A percentile compares a stretch with the other conserved stretches of the same genome.
These are phyloP conservation scores for Capitella teleta DNA, from an alignment of 1,140 invertebrate species.

Conservation along the genomic window DNA sequence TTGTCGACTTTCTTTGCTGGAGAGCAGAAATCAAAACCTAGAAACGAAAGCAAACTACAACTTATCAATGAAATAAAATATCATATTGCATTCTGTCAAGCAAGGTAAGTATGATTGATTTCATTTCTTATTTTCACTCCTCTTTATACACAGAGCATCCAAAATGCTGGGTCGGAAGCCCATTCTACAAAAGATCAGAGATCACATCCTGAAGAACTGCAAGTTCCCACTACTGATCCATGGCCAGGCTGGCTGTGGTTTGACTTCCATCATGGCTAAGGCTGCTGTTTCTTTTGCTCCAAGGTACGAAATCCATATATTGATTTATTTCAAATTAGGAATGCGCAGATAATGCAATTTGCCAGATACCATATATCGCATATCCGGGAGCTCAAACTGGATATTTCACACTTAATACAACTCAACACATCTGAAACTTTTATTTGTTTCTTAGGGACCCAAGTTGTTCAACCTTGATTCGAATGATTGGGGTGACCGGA, in stretches of 20 bases:
- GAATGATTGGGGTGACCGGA: conserved; percentile 52
- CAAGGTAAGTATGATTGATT: conserved; percentile 19
- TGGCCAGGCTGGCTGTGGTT: conserved; percentile 66
- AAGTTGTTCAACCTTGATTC: conserved; percentile 38
- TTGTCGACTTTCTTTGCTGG: conserved; percentile 48
- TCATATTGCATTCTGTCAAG: conserved; percentile 32
- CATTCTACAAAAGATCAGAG: conserved; percentile 30
- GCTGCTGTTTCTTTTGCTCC: conserved; percentile 46
- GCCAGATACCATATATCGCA: not conserved
- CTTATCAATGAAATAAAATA: conserved; percentile 53
- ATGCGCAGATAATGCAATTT: not conserved
- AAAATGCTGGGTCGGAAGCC: conserved; percentile 35
- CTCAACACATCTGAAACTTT: not conserved
- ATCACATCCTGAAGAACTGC: conserved; percentile 54
- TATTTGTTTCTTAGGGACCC: not conserved
- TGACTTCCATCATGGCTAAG: conserved; percentile 62
- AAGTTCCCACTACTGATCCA: conserved; percentile 56
- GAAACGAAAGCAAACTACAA: conserved; percentile 4
- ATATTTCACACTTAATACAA: not conserved
- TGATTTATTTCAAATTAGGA: not conserved
- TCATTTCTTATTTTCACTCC: not conserved
- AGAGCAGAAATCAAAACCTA: conserved; percentile 42
- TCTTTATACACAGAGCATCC: conserved; percentile 18
- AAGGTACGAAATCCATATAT: not conserved
- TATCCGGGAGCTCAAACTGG: not conserved